phyloP scores from a whole-genome alignment of 1,140 invertebrate species.

The Leptopilina clavipes region DNA sequence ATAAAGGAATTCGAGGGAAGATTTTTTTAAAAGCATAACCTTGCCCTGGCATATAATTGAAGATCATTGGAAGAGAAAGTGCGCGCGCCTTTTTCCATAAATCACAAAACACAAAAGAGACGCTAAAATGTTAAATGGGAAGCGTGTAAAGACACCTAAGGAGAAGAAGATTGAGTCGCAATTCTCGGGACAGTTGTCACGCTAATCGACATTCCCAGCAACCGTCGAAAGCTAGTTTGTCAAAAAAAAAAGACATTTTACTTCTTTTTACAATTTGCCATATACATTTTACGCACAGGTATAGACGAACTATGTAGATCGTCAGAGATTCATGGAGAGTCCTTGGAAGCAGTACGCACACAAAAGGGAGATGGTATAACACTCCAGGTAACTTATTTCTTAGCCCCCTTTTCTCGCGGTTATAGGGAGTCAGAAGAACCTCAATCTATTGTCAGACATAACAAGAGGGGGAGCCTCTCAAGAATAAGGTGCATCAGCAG shows the following conservation, averaged over 20 bases:
- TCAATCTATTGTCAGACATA: background rate
- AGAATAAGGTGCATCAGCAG: slow-evolving; percentile 29
- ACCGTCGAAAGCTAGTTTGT: background rate
- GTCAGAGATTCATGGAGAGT: background rate
- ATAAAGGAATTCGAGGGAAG: background rate
- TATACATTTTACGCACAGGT: slow-evolving; percentile 5
- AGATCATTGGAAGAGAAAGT: background rate
- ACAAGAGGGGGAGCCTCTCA: background rate
- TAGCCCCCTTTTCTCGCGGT: background rate
- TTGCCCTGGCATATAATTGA: background rate
- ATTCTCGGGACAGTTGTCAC: slow-evolving; percentile 11
- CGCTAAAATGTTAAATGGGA: background rate
- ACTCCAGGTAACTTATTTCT: slow-evolving; percentile 17
- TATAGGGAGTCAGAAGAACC: background rate
- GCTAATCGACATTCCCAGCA: slow-evolving; percentile 26
- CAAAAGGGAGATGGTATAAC: slow-evolving; percentile 18
- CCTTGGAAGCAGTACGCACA: slow-evolving; percentile 10
- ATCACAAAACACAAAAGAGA: slow-evolving; percentile 1
- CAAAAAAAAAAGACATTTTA: slow-evolving; percentile 2
- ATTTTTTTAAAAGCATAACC: background rate
- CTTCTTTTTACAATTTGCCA: background rate
- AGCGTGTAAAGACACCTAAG: background rate
- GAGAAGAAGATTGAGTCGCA: slow-evolving; percentile 6
- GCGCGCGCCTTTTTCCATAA: background rate
- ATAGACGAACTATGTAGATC: slow-evolving; percentile 9